Evolutionary conservation across 2,888 invertebrate species (phyloP).

Genomic region (Tubulanus polymorphus): DNA sequence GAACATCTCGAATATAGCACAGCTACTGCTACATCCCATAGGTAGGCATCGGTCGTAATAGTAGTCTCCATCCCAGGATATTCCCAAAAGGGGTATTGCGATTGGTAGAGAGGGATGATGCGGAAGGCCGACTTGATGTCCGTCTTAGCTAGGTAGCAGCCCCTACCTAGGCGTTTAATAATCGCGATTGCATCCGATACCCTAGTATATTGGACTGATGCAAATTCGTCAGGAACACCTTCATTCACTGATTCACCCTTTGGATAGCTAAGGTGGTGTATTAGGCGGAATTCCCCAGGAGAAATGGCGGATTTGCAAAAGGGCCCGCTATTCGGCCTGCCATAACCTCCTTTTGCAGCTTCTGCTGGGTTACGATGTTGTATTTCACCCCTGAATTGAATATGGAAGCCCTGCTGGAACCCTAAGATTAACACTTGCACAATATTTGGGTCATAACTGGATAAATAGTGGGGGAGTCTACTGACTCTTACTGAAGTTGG

Average conservation of each 20-base stretch:
- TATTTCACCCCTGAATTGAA: too few relatives aligned
- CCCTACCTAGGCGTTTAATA: conserved; percentile 5
- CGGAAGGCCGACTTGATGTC: conserved; percentile 9
- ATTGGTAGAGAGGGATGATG: conserved; percentile 8
- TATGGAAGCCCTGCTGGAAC: too few relatives aligned
- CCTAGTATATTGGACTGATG: conserved; percentile 5
- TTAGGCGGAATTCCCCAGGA: conserved; percentile 14
- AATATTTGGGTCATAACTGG: too few relatives aligned
- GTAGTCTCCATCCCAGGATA: conserved; percentile 9
- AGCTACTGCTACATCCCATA: conserved; percentile 9
- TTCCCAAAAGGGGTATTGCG: conserved; percentile 7
- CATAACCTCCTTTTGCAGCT: too few relatives aligned
- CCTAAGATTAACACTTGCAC: too few relatives aligned
- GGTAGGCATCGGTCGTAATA: conserved; percentile 14
- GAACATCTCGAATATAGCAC: conserved; percentile 12
- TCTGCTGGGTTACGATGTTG: too few relatives aligned
- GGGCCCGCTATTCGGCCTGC: too few relatives aligned
- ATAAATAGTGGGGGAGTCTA: too few relatives aligned
- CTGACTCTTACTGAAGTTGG: too few relatives aligned
- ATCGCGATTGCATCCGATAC: conserved; percentile 9
- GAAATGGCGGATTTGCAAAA: too few relatives aligned
- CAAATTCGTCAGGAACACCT: conserved; percentile 3
- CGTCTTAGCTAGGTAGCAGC: not conserved
- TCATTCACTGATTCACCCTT: conserved; percentile 13
- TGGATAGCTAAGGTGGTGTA: conserved; percentile 15